Evolutionary conservation across 2,797 vertebrate genomes (phyloP).

Genomic region (Glossophaga mutica): DNA sequence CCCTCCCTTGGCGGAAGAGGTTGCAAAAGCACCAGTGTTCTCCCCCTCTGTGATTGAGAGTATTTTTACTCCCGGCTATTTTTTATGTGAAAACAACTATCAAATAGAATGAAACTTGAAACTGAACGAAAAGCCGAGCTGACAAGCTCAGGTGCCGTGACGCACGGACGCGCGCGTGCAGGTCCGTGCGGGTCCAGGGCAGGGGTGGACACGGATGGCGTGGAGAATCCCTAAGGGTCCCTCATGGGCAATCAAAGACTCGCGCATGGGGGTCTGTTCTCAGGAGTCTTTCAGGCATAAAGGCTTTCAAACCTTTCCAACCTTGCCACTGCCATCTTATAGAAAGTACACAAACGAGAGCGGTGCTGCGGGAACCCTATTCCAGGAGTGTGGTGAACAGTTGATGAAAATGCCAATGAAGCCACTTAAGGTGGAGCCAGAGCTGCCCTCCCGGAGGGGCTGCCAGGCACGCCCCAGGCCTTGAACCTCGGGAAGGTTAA

Average conservation of each 20-base stretch:
- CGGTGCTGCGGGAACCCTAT: not conserved
- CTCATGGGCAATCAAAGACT: not conserved
- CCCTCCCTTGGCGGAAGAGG: not conserved
- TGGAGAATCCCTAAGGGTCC: fast-evolving
- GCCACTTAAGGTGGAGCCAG: not conserved
- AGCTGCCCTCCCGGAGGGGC: no score
- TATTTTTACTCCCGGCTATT: not conserved
- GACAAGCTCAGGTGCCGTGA: not conserved
- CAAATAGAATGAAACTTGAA: not conserved
- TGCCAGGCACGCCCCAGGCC: not conserved
- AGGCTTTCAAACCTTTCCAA: not conserved
- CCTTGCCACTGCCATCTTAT: not conserved
- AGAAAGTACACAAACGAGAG: not conserved
- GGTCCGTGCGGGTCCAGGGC: fast-evolving
- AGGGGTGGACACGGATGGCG: not conserved
- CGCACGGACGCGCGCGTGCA: no score
- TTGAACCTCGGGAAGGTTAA: not conserved
- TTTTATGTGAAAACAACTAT: not conserved
- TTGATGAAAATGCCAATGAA: not conserved
- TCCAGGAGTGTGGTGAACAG: fast-evolving
- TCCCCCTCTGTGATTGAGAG: not conserved
- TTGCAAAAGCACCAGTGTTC: not conserved
- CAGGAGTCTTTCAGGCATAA: not conserved
- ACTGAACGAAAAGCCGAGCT: not conserved
- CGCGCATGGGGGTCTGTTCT: not conserved